A percentile compares a stretch with the other conserved stretches of the same genome.
phyloP scores from a whole-genome alignment of 2,113 vertebrate species.

The Periophthalmus modestus region DNA sequence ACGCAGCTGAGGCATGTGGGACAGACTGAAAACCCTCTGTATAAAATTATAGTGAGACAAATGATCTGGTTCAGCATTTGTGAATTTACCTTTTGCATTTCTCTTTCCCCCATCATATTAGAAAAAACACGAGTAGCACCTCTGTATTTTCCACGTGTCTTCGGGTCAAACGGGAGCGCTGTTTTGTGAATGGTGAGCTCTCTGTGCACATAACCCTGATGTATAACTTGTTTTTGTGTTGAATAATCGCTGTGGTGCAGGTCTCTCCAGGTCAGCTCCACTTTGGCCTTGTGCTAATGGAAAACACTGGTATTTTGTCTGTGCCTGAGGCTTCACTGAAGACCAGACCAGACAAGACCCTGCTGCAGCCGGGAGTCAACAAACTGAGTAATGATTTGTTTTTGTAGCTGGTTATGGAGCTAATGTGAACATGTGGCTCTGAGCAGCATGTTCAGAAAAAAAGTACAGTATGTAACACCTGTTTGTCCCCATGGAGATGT shows the following conservation, averaged over 20 bases:
- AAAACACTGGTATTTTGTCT: constrained; percentile 44
- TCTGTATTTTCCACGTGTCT: not conserved
- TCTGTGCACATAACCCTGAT: not conserved
- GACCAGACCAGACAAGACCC: constrained; percentile 34
- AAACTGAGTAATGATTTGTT: constrained; percentile 29
- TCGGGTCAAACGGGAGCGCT: not conserved
- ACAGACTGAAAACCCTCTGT: too few species aligned
- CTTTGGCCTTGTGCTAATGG: constrained; percentile 36
- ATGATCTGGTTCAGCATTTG: too few species aligned
- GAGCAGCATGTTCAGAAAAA: too few species aligned
- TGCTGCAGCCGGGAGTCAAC: constrained; percentile 16
- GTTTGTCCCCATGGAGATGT: too few species aligned
- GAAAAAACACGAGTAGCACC: not conserved
- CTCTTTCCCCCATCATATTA: too few species aligned
- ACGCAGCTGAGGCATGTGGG: too few species aligned
- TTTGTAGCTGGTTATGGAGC: not conserved
- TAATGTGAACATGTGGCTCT: not conserved
- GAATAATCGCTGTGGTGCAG: constrained; percentile 16
- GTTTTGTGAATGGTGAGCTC: not conserved
- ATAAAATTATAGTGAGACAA: too few species aligned
- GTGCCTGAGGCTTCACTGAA: constrained; percentile 28
- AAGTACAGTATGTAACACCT: too few species aligned
- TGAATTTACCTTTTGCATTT: too few species aligned
- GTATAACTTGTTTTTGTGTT: not conserved
- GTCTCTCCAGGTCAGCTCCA: constrained; percentile 51